phyloP scores from a whole-genome alignment of 2,888 invertebrate species.

The Nebria salina region DNA sequence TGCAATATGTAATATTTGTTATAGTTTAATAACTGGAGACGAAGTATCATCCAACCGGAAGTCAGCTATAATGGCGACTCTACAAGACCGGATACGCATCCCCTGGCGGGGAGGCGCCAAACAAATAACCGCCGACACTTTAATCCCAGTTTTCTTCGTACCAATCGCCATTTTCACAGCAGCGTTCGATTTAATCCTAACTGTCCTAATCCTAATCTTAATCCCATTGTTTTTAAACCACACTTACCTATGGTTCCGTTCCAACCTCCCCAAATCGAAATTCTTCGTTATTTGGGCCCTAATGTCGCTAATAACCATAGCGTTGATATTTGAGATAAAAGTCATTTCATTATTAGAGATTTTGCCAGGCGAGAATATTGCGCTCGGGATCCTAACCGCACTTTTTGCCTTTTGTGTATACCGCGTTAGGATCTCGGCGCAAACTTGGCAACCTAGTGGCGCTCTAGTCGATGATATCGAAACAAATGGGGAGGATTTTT shows the following conservation, averaged over 20 bases:
- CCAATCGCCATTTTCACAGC: conserved; percentile 63
- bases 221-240: conserved; percentile 34
- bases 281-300: conserved; percentile 82
- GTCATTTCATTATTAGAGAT: conserved; percentile 80
- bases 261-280: conserved; percentile 66
- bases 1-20: conserved; percentile 49
- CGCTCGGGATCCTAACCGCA: conserved; percentile 65
- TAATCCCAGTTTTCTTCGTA: conserved; percentile 64
- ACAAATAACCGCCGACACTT: conserved; percentile 64
- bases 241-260: conserved; percentile 32
- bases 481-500: conserved; percentile 62
- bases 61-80: conserved; percentile 61
- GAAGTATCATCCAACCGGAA: conserved; percentile 57
- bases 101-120: conserved; percentile 71
- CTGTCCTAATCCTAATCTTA: conserved; percentile 49
- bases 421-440: conserved; percentile 55
- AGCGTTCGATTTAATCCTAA: conserved; percentile 61
- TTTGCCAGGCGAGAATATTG: conserved; percentile 71
- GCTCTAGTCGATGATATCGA: conserved; percentile 54
- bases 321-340: conserved; percentile 74
- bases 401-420: conserved; percentile 63
- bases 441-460: conserved; percentile 51
- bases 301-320: conserved; percentile 72
- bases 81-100: conserved; percentile 67
- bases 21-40: conserved; percentile 60